Conservation (phyloP, 2,888 invertebrate species). For the Nomada ferruginata region DNA sequence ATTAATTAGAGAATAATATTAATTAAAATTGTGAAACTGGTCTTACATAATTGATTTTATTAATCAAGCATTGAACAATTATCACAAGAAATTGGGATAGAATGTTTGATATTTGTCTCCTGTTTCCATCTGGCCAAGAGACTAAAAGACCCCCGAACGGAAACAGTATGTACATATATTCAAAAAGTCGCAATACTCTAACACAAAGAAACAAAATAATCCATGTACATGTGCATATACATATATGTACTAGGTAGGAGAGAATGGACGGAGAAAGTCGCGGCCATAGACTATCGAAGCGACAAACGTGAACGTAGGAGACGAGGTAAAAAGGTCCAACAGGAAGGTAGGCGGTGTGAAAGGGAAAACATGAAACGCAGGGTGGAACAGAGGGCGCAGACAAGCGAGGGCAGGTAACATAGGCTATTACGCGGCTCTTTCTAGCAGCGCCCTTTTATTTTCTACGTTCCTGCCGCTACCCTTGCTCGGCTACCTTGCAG, state of each 20-base stretch:
- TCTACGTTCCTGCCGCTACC: constrained; percentile 50
- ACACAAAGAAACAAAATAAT: not conserved
- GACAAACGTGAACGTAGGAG: constrained; percentile 38
- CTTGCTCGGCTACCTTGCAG: constrained; percentile 53
- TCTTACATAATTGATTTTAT: no score
- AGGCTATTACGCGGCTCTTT: constrained; percentile 74
- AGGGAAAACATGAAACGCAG: constrained; percentile 51
- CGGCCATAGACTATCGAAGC: constrained; percentile 47
- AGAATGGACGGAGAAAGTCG: constrained; percentile 32
- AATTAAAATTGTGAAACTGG: no score
- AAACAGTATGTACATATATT: no score
- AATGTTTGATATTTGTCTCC: no score
- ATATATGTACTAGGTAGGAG: constrained; percentile 21
- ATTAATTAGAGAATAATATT: no score
- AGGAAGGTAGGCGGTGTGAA: constrained; percentile 37
- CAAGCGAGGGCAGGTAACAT: constrained; percentile 67
- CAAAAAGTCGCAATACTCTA: no score
- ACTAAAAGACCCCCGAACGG: no score
- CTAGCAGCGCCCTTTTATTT: constrained; percentile 73
- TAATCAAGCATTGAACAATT: no score
- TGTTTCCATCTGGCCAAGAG: no score
- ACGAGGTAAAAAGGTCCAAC: constrained; percentile 39
- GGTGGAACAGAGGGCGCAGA: constrained; percentile 36
- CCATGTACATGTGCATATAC: constrained; percentile 2
- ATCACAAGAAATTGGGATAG: no score